A percentile compares a stretch with the other conserved stretches of the same genome.
Evolutionary conservation across 2,888 invertebrate species (phyloP).

Genomic region (Lamproptera curius): DNA sequence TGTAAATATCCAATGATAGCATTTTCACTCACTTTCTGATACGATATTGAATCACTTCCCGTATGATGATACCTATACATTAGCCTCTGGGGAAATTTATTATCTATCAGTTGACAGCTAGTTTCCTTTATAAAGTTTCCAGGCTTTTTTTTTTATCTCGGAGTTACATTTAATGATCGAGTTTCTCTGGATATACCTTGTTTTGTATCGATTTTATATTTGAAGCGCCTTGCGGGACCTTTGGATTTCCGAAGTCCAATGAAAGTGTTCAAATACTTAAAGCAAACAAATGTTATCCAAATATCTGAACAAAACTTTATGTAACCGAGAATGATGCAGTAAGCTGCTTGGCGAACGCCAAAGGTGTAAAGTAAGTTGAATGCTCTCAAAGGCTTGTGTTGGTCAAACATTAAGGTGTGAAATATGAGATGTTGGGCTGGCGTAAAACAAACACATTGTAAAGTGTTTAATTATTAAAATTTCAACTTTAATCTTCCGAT

Average conservation of each 20-base stretch:
- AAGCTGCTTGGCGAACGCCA: conserved; percentile 8
- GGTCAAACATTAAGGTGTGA: conserved; percentile 12
- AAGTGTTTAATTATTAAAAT: no score
- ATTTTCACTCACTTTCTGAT: neutral
- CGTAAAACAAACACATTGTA: neutral
- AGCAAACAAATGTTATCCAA: conserved; percentile 7
- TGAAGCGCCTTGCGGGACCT: conserved; percentile 14
- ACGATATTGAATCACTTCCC: neutral
- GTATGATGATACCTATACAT: conserved; percentile 2
- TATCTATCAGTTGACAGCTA: conserved; percentile 6
- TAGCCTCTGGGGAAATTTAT: conserved; percentile 13
- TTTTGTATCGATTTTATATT: no score
- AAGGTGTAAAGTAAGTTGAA: conserved; percentile 16
- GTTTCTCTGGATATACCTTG: no score
- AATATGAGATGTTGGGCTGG: neutral
- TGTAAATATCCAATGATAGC: conserved; percentile 4
- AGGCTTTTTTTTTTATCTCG: no score
- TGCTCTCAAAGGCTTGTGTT: conserved; percentile 10
- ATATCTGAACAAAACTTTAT: conserved; percentile 19
- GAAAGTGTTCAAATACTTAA: conserved; percentile 6
- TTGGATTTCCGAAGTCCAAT: conserved; percentile 1
- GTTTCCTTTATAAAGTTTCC: conserved; percentile 14
- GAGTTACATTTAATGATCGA: no score
- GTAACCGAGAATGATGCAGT: conserved; percentile 15
- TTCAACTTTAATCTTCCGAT: no score